These are phyloP conservation scores for Zosterops japonicus DNA, from an alignment of 2,113 vertebrate species.

Conservation along the genomic window DNA sequence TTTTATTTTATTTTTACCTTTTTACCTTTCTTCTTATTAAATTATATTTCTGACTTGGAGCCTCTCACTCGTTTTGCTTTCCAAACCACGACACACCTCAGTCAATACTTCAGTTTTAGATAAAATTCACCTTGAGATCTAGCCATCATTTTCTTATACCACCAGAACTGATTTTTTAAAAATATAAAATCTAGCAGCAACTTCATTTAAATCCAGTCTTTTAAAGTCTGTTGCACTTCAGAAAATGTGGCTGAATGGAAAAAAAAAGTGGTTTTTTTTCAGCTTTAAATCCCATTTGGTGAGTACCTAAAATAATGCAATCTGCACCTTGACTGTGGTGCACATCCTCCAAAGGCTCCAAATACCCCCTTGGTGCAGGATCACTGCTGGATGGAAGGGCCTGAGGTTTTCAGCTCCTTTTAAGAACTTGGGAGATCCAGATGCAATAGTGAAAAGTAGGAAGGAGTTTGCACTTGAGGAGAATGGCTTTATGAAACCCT, in stretches of 20 bases:
- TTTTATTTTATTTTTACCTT: too few species aligned
- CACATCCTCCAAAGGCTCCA: neutral
- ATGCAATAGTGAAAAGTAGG: neutral
- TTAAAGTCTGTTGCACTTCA: neutral
- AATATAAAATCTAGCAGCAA: neutral
- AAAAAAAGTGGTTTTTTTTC: neutral
- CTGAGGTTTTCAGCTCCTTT: neutral
- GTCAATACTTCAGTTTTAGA: slow-evolving; percentile 47
- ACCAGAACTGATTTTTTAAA: slow-evolving; percentile 33
- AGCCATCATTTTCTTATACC: slow-evolving; percentile 49
- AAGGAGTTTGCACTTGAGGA: slow-evolving; percentile 22
- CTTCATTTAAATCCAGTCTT: slow-evolving; percentile 53
- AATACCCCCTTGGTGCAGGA: neutral
- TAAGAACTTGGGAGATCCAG: neutral
- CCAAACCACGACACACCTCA: neutral
- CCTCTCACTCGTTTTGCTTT: too few species aligned
- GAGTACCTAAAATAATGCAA: neutral
- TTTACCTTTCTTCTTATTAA: too few species aligned
- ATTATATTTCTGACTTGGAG: too few species aligned
- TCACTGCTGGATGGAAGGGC: neutral
- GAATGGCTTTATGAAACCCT: slow-evolving; percentile 20
- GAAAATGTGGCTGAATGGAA: neutral
- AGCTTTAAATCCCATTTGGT: neutral
- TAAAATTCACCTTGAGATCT: slow-evolving; percentile 59
- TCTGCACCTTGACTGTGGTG: neutral